phyloP scores from a whole-genome alignment of 2,113 vertebrate genomes.

The Heterotis niloticus region DNA sequence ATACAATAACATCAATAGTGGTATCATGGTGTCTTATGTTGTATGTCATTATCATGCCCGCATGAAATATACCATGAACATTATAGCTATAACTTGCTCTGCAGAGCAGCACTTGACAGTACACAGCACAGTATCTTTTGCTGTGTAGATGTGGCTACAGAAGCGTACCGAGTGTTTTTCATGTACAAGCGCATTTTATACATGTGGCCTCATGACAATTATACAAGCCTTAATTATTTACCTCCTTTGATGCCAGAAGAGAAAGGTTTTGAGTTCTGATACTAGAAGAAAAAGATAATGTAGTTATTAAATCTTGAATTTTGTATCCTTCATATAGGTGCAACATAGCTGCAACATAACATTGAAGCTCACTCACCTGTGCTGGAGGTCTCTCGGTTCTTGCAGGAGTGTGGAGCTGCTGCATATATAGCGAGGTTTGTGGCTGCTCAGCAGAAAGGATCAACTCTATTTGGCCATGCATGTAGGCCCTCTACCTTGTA shows the following conservation, averaged over 20 bases:
- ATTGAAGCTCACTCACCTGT: conserved; percentile 48
- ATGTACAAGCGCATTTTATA: too few species aligned
- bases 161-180: too few species aligned
- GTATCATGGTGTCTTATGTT: too few species aligned
- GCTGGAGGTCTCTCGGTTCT: conserved; percentile 45
- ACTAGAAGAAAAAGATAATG: conserved; percentile 14
- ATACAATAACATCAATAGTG: too few species aligned
- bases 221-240: neutral
- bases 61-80: too few species aligned
- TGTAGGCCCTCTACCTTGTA: conserved; percentile 44
- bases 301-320: neutral
- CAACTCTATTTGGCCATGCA: conserved; percentile 57
- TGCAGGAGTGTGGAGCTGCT: conserved; percentile 21
- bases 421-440: conserved; percentile 57
- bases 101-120: too few species aligned
- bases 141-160: too few species aligned
- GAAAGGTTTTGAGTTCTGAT: neutral
- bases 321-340: neutral
- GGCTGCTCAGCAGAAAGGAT: conserved; percentile 37
- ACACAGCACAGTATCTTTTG: too few species aligned
- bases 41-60: too few species aligned
- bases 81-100: too few species aligned
- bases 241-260: conserved; percentile 14
- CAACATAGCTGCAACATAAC: neutral
- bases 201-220: neutral